These are phyloP conservation scores for Malachius bipustulatus DNA, from an alignment of 2,888 invertebrate species.

Conservation along the genomic window DNA sequence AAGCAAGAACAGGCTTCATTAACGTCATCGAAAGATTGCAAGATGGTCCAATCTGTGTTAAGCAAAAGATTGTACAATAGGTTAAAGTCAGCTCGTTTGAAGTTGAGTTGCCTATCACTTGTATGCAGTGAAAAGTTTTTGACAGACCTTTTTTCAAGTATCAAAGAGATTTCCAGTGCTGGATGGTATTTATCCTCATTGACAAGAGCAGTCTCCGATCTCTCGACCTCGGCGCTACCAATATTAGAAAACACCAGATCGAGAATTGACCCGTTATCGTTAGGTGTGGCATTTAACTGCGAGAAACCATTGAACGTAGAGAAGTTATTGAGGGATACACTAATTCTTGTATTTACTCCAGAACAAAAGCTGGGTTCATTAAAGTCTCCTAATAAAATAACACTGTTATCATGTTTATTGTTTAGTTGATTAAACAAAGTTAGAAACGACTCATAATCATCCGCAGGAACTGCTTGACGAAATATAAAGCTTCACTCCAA, in stretches of 20 bases:
- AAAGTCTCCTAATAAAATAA: too few relatives aligned
- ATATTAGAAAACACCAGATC: too few relatives aligned
- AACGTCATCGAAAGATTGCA: slow-evolving; percentile 5
- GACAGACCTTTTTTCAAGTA: background rate
- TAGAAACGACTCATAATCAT: slow-evolving; percentile 4
- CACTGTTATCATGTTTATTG: background rate
- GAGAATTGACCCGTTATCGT: too few relatives aligned
- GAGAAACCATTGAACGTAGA: too few relatives aligned
- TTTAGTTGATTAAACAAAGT: background rate
- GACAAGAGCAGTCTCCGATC: too few relatives aligned
- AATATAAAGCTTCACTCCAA: slow-evolving; percentile 2
- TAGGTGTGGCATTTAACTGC: too few relatives aligned
- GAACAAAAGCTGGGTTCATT: too few relatives aligned
- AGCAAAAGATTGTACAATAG: background rate
- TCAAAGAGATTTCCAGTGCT: background rate
- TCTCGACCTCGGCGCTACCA: too few relatives aligned
- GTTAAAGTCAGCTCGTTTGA: slow-evolving; percentile 5
- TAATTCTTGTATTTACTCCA: too few relatives aligned
- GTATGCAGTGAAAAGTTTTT: background rate
- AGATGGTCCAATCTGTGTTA: background rate
- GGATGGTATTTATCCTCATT: slow-evolving; percentile 7
- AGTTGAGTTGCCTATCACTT: background rate
- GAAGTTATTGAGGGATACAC: too few relatives aligned
- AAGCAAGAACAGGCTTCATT: slow-evolving; percentile 3
- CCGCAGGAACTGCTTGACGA: background rate